Conservation (phyloP, 2,797 vertebrate genomes). For the Lepidocolaptes lacrymiger region DNA sequence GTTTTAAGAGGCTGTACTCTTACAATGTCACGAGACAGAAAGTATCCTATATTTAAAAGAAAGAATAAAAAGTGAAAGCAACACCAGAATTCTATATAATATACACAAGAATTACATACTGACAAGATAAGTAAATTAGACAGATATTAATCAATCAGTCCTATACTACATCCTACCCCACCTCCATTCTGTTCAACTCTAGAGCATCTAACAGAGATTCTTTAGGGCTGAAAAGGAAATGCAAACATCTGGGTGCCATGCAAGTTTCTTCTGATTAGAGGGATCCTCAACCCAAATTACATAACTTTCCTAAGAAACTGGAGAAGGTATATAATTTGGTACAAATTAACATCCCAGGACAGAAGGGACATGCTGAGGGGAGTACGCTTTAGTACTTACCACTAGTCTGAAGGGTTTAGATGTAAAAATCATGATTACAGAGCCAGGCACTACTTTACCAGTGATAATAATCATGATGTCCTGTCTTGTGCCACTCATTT, state of each 20-base stretch:
- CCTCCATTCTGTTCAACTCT: background rate
- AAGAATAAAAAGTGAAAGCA: background rate
- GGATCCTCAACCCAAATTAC: background rate
- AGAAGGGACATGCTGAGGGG: background rate
- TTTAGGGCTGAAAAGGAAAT: background rate
- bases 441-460: background rate
- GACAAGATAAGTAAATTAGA: background rate
- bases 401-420: background rate
- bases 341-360: background rate
- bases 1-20: constrained; percentile 89
- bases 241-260: background rate
- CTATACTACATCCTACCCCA: background rate
- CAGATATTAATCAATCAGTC: background rate
- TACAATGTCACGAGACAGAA: constrained; percentile 69
- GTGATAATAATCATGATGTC: background rate
- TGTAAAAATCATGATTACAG: background rate
- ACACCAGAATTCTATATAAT: background rate
- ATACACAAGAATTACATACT: background rate
- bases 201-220: background rate
- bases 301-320: background rate
- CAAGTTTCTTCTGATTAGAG: background rate
- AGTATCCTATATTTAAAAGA: constrained; percentile 71
- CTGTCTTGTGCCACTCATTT: background rate
- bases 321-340: background rate
- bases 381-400: background rate